Base-by-base conservation (phyloP, 2,797 vertebrate genomes). In the Chaetophractus vellerosus region DNA sequence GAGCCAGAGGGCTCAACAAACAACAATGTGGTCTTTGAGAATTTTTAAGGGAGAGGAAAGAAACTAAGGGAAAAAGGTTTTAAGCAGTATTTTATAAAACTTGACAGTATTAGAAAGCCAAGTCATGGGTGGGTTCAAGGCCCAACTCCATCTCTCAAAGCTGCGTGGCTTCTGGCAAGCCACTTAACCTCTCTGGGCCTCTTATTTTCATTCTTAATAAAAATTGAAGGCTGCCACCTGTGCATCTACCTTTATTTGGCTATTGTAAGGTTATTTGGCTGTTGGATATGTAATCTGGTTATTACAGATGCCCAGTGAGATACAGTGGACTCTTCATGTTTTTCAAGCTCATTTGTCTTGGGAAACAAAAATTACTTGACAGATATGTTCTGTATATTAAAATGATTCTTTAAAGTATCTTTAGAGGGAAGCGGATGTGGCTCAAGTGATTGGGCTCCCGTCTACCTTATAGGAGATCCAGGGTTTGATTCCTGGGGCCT, bases 11-110 rank as follows among this genome's bases (percentile, higher is more conserved):
- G 55, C 66, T 93, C 87, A 38, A 36, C 52, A 69, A 41, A 71
- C 87, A 75, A 12, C 38, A 15, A 16, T 28, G 86, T 28, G 9
- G 79, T 82, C 74, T 82, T 10, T 16, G 45, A 59, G 66, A 59
- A 19, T 75, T 57, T 93, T 74, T 24, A 78, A 95, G 72, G 33
- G 66, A 41, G 86, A 79, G 69, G 69, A 57, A 84, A 80, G 63
- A 84, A 90, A 81, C 64, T 31, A 52, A 88, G 88, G 66, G 83
- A 69, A 71, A 84, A 85, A 26, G 59, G 38, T 75, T 48, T 78
- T 33, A 86, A 87, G 71, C 64, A 86, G 55, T 57, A n/a, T 81
- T 86, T 82, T 82, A 71, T 48, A 78, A 84, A 88, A 90, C 59
- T 57, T 48, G 24, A 80, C 71, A 78, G 45, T 57, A 12, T 75